Conservation (phyloP, 1,140 invertebrate genomes). For the Drosophila lini region DNA sequence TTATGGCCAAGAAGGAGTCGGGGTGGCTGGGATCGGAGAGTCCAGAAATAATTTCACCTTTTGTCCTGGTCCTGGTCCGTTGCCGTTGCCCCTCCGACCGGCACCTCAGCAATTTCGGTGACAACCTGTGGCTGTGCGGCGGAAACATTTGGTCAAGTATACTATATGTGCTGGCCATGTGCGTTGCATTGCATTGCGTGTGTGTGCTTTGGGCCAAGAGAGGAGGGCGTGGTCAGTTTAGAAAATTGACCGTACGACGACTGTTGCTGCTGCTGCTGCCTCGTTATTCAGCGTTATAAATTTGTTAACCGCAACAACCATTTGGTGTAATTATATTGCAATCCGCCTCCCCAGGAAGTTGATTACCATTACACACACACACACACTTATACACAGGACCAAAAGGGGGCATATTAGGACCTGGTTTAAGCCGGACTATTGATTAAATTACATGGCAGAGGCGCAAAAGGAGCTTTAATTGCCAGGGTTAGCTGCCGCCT, state of each 20-base stretch:
- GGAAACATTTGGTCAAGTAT: slow-evolving; percentile 69
- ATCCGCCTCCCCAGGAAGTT: slow-evolving; percentile 19
- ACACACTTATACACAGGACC: not conserved
- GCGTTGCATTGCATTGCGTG: slow-evolving; percentile 18
- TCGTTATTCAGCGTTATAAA: slow-evolving; percentile 69
- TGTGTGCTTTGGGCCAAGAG: slow-evolving; percentile 13
- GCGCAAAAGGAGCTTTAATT: slow-evolving; percentile 34
- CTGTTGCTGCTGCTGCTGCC: slow-evolving; percentile 27
- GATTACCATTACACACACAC: slow-evolving; percentile 18
- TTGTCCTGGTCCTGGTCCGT: slow-evolving; percentile 49
- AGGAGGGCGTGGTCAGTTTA: slow-evolving; percentile 54
- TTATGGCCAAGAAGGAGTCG: slow-evolving; percentile 23
- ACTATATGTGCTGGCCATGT: slow-evolving; percentile 15
- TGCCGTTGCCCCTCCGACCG: slow-evolving; percentile 13
- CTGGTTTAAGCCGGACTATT: slow-evolving; percentile 22
- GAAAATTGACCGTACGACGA: slow-evolving; percentile 40
- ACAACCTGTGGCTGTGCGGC: slow-evolving; percentile 73
- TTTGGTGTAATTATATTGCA: slow-evolving; percentile 73
- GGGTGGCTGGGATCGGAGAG: not conserved
- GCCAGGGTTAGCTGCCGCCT: slow-evolving; percentile 1
- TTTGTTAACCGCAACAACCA: slow-evolving; percentile 76
- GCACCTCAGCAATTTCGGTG: slow-evolving; percentile 66
- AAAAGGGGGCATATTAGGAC: slow-evolving; percentile 33
- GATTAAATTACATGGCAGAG: slow-evolving; percentile 22
- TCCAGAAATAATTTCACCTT: slow-evolving; percentile 44